Evolutionary conservation across 1,140 invertebrate species (phyloP), one percentile per base, ranked within the genome.

Genomic region (Magallana ariakensis): DNA sequence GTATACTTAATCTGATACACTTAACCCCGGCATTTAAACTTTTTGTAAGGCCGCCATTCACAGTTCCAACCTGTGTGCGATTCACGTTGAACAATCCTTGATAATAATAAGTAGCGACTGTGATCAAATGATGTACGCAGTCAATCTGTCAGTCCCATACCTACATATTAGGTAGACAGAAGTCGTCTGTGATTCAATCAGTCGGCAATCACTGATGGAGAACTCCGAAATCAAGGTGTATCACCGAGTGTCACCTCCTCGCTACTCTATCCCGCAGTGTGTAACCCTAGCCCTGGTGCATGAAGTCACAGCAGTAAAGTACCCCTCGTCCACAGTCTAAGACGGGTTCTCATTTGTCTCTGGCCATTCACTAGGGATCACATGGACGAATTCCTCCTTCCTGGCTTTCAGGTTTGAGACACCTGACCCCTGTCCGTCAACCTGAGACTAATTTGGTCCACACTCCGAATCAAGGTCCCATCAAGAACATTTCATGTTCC

Each of bases 391-490:
- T 75, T 26, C 66, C 66, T 33, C 66, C 66, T 26, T 26, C 66
- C 33, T 22, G 22, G 66, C 22, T 75, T 22, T 75, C 10, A 75
- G 22, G 62, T 70, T 70, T 70, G 22, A 19, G 66, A 75, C 15
- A 75, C 22, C 19, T 75, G 66, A 46, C 66, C 66, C 33, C 13
- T 75, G 66, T 26, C 33, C 22, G 22, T 26, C 33, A 22, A 75
- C 66, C 66, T 75, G 66, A 75, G 19, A 75, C 66, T 75, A 75
- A 75, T 75, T 75, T 75, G 66, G 66, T 75, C 66, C 66, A 75
- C 66, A 26, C 19, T 26, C 66, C 22, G 33, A 33, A 75, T 22
- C 33, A 9, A 75, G 22, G 22, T 26, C 66, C 66, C 22, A 75
- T 75, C 66, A 75, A 75, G 66, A 75, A 11, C 66, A 75, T 26